A percentile compares a stretch with the other conserved stretches of the same genome.
phyloP scores from a whole-genome alignment of 1,140 invertebrate genomes.

The Nephila pilipes region DNA sequence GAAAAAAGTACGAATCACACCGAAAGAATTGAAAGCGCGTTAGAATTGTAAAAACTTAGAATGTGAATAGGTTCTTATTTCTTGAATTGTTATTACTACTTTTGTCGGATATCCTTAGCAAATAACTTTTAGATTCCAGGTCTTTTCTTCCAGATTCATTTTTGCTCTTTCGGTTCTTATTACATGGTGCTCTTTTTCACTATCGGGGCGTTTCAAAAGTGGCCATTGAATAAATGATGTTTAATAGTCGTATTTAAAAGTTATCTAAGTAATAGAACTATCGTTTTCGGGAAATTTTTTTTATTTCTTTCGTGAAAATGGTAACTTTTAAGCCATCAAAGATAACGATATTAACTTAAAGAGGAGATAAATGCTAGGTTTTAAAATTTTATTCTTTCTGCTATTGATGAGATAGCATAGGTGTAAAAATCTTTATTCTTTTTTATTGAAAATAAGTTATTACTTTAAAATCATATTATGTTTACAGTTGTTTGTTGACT shows the following conservation, averaged over 20 bases:
- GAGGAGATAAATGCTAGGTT: slow-evolving; percentile 17
- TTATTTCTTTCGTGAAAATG: background rate
- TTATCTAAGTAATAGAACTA: slow-evolving; percentile 52
- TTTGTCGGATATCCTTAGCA: slow-evolving; percentile 1
- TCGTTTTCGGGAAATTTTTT: background rate
- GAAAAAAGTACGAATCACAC: background rate
- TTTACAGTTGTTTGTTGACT: slow-evolving; percentile 7
- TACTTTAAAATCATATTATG: background rate
- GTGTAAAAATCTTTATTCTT: background rate
- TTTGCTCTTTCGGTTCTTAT: slow-evolving; percentile 39
- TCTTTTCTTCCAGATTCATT: slow-evolving; percentile 6
- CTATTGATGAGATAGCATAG: background rate
- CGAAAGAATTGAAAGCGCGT: slow-evolving; percentile 11
- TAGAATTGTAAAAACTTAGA: slow-evolving; percentile 46
- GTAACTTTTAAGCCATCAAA: background rate
- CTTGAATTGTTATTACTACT: slow-evolving; percentile 62
- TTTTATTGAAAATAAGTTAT: background rate
- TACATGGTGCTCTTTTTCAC: slow-evolving; percentile 34
- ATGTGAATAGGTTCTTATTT: slow-evolving; percentile 16
- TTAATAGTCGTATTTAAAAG: slow-evolving; percentile 70
- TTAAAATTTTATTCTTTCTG: background rate
- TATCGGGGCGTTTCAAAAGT: background rate
- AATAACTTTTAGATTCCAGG: slow-evolving; percentile 7
- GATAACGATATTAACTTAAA: slow-evolving; percentile 28
- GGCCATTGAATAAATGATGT: slow-evolving; percentile 70